phyloP scores from a whole-genome alignment of 2,888 invertebrate species.

The Alsophila aescularia region DNA sequence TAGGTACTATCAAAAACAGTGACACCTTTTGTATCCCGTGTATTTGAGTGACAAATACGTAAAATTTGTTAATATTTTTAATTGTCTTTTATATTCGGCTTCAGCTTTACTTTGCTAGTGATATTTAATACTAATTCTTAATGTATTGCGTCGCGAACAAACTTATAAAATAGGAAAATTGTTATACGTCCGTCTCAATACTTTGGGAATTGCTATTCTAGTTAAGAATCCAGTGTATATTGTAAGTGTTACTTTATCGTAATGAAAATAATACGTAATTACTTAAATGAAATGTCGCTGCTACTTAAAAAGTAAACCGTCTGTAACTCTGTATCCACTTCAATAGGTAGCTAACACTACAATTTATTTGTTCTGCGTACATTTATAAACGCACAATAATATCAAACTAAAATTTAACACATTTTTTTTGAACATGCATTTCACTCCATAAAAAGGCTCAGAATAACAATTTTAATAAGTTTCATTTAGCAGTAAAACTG shows the following conservation, averaged over 20 bases:
- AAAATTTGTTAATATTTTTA: too few species aligned
- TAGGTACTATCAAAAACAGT: too few species aligned
- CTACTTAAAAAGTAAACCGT: constrained; percentile 35
- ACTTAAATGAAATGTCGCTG: constrained; percentile 31
- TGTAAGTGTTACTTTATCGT: constrained; percentile 55
- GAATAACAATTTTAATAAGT: not conserved
- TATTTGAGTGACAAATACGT: not conserved
- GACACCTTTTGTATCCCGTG: constrained; percentile 1
- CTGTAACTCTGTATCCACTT: constrained; percentile 21
- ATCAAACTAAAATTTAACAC: constrained; percentile 3
- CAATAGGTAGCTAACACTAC: constrained; percentile 28
- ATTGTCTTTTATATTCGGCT: constrained; percentile 55
- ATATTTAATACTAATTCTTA: constrained; percentile 50
- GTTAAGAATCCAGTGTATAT: constrained; percentile 54
- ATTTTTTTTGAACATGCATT: not conserved
- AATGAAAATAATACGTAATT: constrained; percentile 48
- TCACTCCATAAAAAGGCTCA: not conserved
- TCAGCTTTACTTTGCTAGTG: constrained; percentile 68
- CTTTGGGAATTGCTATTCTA: constrained; percentile 48
- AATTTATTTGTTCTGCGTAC: not conserved
- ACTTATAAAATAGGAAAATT: constrained; percentile 47
- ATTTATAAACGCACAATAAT: constrained; percentile 26
- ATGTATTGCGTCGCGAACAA: constrained; percentile 48
- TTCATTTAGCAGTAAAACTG: constrained; percentile 27
- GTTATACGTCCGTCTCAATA: constrained; percentile 39